Conservation (phyloP, 2,888 invertebrate species). For the Mimachlamys varia region DNA sequence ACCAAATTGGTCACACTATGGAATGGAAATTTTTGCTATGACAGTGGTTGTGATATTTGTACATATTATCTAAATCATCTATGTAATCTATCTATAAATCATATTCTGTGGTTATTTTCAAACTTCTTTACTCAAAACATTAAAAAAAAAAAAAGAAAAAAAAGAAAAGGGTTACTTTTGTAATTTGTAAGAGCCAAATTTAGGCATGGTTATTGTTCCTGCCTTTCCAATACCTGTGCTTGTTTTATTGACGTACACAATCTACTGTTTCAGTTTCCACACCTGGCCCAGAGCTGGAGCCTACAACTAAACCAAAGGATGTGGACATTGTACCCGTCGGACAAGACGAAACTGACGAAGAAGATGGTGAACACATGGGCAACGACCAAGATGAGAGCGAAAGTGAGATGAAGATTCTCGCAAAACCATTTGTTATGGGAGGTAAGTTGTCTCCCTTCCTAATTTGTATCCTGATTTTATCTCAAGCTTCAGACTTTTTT, state of each 20-base stretch:
- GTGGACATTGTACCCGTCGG: neutral
- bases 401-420: conserved; percentile 1
- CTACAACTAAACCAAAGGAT: neutral
- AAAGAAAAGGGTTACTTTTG: neutral
- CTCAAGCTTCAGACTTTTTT: too few relatives aligned
- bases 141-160: too few relatives aligned
- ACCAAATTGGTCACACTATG: too few relatives aligned
- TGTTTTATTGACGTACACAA: too few relatives aligned
- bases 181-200: neutral
- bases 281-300: neutral
- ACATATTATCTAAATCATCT: too few relatives aligned
- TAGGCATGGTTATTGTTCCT: too few relatives aligned
- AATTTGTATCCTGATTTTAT: neutral
- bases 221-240: too few relatives aligned
- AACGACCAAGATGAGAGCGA: neutral
- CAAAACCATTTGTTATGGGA: conserved; percentile 34
- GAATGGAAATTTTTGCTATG: too few relatives aligned
- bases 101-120: too few relatives aligned
- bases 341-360: neutral
- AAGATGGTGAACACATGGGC: neutral
- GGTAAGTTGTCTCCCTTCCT: neutral
- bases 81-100: too few relatives aligned
- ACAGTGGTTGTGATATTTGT: too few relatives aligned
- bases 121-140: too few relatives aligned
- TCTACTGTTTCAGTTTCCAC: neutral